Evolutionary conservation across 2,797 vertebrate species (phyloP), one percentile per base, ranked within the genome.

Genomic region (Parotocinclus haroldoi): DNA sequence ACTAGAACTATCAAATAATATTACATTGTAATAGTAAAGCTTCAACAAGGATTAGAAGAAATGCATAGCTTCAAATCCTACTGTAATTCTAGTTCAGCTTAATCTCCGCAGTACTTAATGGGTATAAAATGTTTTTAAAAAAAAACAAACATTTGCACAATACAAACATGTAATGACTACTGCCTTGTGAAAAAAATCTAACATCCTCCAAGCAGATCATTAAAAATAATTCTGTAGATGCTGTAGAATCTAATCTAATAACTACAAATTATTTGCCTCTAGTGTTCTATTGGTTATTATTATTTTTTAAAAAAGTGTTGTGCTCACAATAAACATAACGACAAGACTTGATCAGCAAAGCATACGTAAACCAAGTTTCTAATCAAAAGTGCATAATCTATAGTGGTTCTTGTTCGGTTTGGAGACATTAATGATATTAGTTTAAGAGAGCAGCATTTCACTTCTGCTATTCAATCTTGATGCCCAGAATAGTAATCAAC

Each of bases 331-430:
- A 1, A 55, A 46, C 38, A 52, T 52, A 3, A 62, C 56, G 8
- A 56, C 39, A 57, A 16, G 11, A 53, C 13, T 42, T 12, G 14
- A 42, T 52, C 16, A 16, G 19, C n/a, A 11, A 6, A 19, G 36
- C 55, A 64, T 18, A n/a, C 9, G 53, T 55, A 50, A 54, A 27
- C 46, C 38, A 64, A 19, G 55, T 4, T 42, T 9, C 27, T 69
- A 52, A 58, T 70, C 0, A 46, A 65, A 71, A 65, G 40, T 71
- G 56, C 49, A 11, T 16, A 58, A 9, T n/a, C 40, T 27, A 44
- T 19, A 42, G 40, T 42, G 7, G 40, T 42, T 42, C 40, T 16
- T 52, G 10, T 18, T 59, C 10, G 9, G n/a, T 45, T 38, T 17
- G 5, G 64, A 12, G 9, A 39, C 12, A 53, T 18, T 27, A 19